These are phyloP conservation scores for Oryzias javanicus DNA, from an alignment of 2,113 vertebrate species.

Conservation along the genomic window DNA sequence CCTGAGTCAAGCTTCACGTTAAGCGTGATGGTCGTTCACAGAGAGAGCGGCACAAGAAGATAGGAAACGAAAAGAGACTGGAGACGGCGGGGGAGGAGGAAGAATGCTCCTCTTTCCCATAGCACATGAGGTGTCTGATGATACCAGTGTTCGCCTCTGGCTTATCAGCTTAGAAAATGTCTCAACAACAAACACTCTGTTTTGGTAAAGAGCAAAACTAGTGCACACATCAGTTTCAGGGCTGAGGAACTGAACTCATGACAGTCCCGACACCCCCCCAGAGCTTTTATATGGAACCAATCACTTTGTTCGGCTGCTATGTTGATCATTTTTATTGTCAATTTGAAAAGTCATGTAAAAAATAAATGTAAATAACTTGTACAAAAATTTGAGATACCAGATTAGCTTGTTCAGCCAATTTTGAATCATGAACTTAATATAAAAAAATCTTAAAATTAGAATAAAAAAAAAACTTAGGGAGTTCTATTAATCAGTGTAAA, in stretches of 20 bases:
- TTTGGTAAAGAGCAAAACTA: conserved; percentile 24
- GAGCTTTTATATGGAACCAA: conserved; percentile 8
- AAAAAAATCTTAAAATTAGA: too few relatives aligned
- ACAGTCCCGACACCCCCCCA: conserved; percentile 6
- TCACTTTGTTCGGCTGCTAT: conserved; percentile 27
- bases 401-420: not conserved
- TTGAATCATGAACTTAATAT: too few relatives aligned
- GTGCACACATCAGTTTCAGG: conserved; percentile 24
- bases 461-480: too few relatives aligned
- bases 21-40: conserved; percentile 18
- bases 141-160: conserved; percentile 64
- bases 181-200: conserved; percentile 72
- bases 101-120: conserved; percentile 46
- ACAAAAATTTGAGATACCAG: not conserved
- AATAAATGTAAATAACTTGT: not conserved
- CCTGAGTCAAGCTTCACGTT: conserved; percentile 9
- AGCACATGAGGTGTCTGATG: conserved; percentile 76
- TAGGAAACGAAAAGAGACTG: conserved; percentile 8
- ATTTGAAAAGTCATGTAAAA: not conserved
- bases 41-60: conserved; percentile 12
- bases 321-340: not conserved
- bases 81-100: conserved; percentile 28
- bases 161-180: conserved; percentile 57
- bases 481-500: too few relatives aligned
- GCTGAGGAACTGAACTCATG: conserved; percentile 40